Evolutionary conservation across 1,140 invertebrate species (phyloP).

Genomic region (Aphelinus atriplicis): DNA sequence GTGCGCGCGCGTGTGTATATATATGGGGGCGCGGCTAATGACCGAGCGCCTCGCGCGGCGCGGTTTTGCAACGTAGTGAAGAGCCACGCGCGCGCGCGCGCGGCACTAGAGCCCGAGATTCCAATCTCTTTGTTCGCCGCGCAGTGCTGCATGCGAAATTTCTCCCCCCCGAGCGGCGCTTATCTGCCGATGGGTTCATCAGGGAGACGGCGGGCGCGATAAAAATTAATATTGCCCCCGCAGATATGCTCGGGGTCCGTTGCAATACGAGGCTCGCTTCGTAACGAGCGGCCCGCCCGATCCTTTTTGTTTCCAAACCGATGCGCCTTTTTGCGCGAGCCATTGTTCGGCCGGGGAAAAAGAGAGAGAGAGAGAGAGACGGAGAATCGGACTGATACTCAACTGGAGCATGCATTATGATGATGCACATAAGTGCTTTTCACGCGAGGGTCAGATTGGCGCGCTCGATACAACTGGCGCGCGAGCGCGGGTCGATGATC

Average conservation of each 20-base stretch:
- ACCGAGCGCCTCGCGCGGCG: not conserved
- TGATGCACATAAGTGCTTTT: too few species aligned
- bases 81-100: not conserved
- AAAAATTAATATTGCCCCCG: conserved; percentile 28
- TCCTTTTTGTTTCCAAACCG: too few species aligned
- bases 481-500: too few species aligned
- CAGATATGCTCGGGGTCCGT: too few species aligned
- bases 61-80: not conserved
- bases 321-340: too few species aligned
- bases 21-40: conserved; percentile 3
- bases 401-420: too few species aligned
- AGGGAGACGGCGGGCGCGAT: conserved; percentile 7
- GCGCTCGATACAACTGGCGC: too few species aligned
- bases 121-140: conserved; percentile 30
- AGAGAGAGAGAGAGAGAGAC: too few species aligned
- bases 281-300: too few species aligned
- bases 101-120: conserved; percentile 8
- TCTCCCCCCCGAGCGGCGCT: not conserved
- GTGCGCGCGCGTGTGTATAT: not conserved
- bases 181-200: conserved; percentile 35
- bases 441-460: too few species aligned
- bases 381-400: too few species aligned
- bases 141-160: conserved; percentile 24
- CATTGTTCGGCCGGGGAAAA: too few species aligned
- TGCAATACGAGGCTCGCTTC: not conserved